phyloP scores from a whole-genome alignment of 2,113 vertebrate genomes.

The Alosa alosa region DNA sequence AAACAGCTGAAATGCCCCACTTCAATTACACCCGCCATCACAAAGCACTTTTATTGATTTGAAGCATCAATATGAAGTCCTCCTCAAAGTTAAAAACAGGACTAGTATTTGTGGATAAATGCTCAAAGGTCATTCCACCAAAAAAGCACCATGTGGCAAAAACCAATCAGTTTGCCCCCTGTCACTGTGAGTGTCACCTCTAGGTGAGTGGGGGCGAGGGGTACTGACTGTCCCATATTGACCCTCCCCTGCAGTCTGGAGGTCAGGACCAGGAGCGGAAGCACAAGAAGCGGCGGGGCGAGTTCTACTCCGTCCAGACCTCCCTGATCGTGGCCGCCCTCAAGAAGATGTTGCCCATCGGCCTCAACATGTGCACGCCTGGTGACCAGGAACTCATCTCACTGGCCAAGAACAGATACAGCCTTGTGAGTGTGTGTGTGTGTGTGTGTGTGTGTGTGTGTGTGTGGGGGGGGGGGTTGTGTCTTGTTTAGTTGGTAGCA shows the following conservation, averaged over 20 bases:
- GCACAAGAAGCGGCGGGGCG: slow-evolving; percentile 90
- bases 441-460: neutral
- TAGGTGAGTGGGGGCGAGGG: neutral
- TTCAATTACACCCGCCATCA: neutral
- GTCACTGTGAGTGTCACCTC: neutral
- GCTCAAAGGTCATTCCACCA: neutral
- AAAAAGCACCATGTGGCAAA: neutral
- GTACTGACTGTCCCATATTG: neutral
- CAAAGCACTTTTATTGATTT: neutral
- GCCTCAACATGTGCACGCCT: slow-evolving; percentile 97
- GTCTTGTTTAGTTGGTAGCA: neutral
- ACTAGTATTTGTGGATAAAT: neutral
- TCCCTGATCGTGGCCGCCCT: slow-evolving; percentile 95
- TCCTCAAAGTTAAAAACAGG: neutral
- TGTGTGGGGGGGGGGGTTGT: neutral
- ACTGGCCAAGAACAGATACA: slow-evolving; percentile 87
- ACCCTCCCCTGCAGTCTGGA: slow-evolving; percentile 79
- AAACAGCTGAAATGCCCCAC: neutral
- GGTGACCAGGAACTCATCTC: slow-evolving; percentile 98
- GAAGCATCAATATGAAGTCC: neutral
- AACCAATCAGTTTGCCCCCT: neutral
- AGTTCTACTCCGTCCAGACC: slow-evolving; percentile 96
- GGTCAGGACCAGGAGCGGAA: slow-evolving; percentile 97
- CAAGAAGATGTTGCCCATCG: slow-evolving; percentile 98
- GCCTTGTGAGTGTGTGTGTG: slow-evolving; percentile 75